These are phyloP conservation scores for Dolichopus griseipennis DNA, from an alignment of 2,888 invertebrate genomes.

Conservation along the genomic window DNA sequence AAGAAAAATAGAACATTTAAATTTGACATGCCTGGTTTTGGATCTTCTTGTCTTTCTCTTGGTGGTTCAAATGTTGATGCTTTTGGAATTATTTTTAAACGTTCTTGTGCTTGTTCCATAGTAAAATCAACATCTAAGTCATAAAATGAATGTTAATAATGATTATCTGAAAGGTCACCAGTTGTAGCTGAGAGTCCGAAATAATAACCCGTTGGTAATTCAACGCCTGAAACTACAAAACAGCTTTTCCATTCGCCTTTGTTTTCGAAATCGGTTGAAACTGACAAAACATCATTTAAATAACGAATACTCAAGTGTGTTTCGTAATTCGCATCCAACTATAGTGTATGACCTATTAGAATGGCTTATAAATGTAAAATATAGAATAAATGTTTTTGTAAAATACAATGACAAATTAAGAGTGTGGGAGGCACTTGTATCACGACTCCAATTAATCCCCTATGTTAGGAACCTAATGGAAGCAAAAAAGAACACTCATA, in stretches of 20 bases:
- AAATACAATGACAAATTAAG: too few relatives aligned
- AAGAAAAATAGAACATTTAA: too few relatives aligned
- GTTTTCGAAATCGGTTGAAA: slow-evolving; percentile 85
- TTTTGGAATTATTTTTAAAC: slow-evolving; percentile 77
- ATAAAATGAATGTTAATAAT: slow-evolving; percentile 86
- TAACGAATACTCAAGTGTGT: slow-evolving; percentile 86
- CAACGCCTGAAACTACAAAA: slow-evolving; percentile 77
- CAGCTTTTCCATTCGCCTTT: slow-evolving; percentile 92
- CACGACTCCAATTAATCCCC: too few relatives aligned
- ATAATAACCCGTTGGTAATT: slow-evolving; percentile 89
- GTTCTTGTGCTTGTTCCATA: slow-evolving; percentile 46
- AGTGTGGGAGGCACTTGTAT: too few relatives aligned
- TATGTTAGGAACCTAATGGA: too few relatives aligned
- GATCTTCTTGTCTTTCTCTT: slow-evolving; percentile 81
- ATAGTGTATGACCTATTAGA: too few relatives aligned
- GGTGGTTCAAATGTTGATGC: slow-evolving; percentile 86
- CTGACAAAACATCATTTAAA: slow-evolving; percentile 79
- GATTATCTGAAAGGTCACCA: slow-evolving; percentile 93
- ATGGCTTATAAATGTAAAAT: too few relatives aligned
- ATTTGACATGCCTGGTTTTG: slow-evolving; percentile 80
- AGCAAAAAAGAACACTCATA: too few relatives aligned
- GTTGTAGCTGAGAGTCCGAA: slow-evolving; percentile 94
- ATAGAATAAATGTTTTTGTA: too few relatives aligned
- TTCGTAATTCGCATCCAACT: slow-evolving; percentile 90
- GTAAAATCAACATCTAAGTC: slow-evolving; percentile 73